A percentile compares a stretch with the other conserved stretches of the same genome.
Conservation (phyloP, 2,888 invertebrate species). For the Melanostoma mellinum region DNA sequence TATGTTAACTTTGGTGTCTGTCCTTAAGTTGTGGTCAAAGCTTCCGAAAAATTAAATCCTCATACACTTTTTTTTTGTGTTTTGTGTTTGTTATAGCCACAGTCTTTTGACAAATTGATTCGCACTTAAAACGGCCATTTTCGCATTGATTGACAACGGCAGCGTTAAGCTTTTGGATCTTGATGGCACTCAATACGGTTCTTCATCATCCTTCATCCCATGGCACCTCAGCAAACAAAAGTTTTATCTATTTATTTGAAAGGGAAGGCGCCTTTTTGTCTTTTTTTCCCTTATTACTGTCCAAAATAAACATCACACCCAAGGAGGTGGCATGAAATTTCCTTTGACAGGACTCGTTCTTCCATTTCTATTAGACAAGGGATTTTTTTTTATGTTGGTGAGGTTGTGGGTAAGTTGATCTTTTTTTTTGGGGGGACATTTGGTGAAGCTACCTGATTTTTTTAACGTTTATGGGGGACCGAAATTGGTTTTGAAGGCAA, state of each 20-base stretch:
- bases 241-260: constrained; percentile 27
- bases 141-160: constrained; percentile 33
- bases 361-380: neutral
- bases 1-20: neutral
- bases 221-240: constrained; percentile 26
- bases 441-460: constrained; percentile 27
- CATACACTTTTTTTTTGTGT: neutral
- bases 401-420: constrained; percentile 15
- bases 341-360: neutral
- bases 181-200: constrained; percentile 21
- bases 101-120: constrained; percentile 35
- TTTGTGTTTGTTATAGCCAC: neutral
- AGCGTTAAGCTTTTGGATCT: constrained; percentile 27
- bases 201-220: constrained; percentile 8
- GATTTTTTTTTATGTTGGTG: constrained; percentile 1
- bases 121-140: constrained; percentile 21
- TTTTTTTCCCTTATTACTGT: constrained; percentile 3
- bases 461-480: constrained; percentile 9
- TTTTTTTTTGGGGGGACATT: constrained; percentile 24
- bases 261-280: constrained; percentile 13
- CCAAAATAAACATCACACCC: constrained; percentile 9
- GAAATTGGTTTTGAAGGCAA: constrained; percentile 20
- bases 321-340: constrained; percentile 14
- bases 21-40: neutral
- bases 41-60: neutral